Percentiles rank a stretch among this genome's conserved stretches.
Conservation (phyloP, 2,113 vertebrate species). For the Datnioides undecimradiatus region DNA sequence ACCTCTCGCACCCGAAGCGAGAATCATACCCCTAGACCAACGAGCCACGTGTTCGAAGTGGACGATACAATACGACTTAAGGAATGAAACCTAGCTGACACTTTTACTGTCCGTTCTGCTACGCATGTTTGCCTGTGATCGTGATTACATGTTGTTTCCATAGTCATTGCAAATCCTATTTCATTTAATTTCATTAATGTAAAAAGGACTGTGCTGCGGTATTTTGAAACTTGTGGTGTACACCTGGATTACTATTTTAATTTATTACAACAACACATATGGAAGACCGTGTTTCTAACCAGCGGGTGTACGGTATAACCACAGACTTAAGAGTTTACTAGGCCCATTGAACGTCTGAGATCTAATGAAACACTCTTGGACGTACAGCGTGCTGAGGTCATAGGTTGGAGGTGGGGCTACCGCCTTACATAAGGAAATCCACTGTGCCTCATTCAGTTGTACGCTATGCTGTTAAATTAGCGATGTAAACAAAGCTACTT, state of each 20-base stretch:
- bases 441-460: neutral
- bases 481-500: slow-evolving; percentile 31
- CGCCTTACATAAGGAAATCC: slow-evolving; percentile 51
- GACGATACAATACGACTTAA: rapidly evolving
- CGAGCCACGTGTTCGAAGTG: slow-evolving; percentile 70
- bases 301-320: no score
- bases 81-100: neutral
- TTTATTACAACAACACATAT: no score
- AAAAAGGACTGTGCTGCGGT: neutral
- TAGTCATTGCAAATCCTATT: no score
- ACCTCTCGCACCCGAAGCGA: slow-evolving; percentile 86
- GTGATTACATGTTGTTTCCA: neutral
- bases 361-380: no score
- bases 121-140: rapidly evolving
- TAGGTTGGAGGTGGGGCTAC: slow-evolving; percentile 34
- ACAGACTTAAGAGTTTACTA: no score
- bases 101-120: neutral
- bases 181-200: neutral
- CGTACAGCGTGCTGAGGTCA: slow-evolving; percentile 52
- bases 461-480: neutral
- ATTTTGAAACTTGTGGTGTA: neutral
- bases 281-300: no score
- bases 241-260: neutral
- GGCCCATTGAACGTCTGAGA: no score
- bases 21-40: slow-evolving; percentile 86